Conservation (phyloP, 2,888 invertebrate genomes). For the Idaea straminata region DNA sequence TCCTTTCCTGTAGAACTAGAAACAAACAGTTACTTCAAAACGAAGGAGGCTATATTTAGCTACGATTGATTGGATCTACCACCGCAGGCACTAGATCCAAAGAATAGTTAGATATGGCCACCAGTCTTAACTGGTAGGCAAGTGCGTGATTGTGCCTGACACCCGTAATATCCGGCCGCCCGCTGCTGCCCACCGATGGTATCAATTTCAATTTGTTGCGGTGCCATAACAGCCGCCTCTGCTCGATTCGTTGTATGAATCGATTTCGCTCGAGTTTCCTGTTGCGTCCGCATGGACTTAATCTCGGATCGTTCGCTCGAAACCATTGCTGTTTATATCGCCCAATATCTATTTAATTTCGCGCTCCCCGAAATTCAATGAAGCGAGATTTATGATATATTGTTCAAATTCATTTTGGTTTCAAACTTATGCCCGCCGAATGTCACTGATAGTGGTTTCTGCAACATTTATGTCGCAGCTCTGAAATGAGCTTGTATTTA, state of each 20-base stretch:
- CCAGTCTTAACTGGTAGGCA: constrained; percentile 38
- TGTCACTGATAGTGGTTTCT: constrained; percentile 6
- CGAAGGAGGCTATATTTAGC: neutral
- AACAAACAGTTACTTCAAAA: neutral
- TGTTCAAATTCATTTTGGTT: constrained; percentile 30
- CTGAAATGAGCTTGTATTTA: constrained; percentile 9
- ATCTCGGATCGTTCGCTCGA: constrained; percentile 66
- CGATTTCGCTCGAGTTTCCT: constrained; percentile 75
- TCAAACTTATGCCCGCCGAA: constrained; percentile 10
- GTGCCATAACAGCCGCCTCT: constrained; percentile 68
- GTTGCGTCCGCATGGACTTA: constrained; percentile 70
- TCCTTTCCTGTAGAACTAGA: neutral
- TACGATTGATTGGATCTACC: constrained; percentile 4
- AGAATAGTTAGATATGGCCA: constrained; percentile 47
- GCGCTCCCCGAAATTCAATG: constrained; percentile 47
- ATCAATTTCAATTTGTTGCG: constrained; percentile 80
- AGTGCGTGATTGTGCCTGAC: constrained; percentile 76
- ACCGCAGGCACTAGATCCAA: constrained; percentile 37
- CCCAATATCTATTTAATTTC: constrained; percentile 52
- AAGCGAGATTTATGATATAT: constrained; percentile 40
- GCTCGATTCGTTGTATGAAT: constrained; percentile 70
- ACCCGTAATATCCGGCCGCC: constrained; percentile 75
- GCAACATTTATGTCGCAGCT: constrained; percentile 7
- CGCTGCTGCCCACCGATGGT: constrained; percentile 71
- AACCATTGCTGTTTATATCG: constrained; percentile 49